A percentile compares a stretch with the other conserved stretches of the same genome.
These are phyloP conservation scores for Mnemiopsis leidyi DNA, from an alignment of 37 sponge, comb jelly and placozoan genomes.

Conservation along the genomic window DNA sequence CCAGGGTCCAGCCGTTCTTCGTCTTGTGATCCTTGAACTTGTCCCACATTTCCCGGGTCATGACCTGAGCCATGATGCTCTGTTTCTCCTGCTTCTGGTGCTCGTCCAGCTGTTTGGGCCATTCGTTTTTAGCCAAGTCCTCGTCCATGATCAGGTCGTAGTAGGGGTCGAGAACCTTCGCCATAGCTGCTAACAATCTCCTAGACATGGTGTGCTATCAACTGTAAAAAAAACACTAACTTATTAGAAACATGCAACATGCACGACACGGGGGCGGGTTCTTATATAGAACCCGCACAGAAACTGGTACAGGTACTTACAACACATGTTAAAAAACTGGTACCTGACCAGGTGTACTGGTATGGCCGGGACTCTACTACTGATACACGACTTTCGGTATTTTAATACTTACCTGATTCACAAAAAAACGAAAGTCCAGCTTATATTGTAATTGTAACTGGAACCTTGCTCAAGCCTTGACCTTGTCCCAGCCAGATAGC, in stretches of 20 bases:
- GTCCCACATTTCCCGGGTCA: constrained; percentile 72
- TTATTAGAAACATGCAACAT: background rate
- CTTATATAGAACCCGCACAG: too few species aligned
- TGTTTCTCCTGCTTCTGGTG: constrained; percentile 54
- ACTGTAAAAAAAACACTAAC: background rate
- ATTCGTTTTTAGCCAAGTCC: constrained; percentile 68
- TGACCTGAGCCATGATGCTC: constrained; percentile 68
- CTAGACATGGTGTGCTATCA: background rate
- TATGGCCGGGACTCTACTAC: too few species aligned
- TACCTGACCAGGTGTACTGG: too few species aligned
- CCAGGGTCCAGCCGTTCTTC: constrained; percentile 71
- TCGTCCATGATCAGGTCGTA: constrained; percentile 76
- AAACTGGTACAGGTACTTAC: too few species aligned
- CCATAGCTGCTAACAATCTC: constrained; percentile 31
- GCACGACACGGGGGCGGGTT: background rate
- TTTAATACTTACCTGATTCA: too few species aligned
- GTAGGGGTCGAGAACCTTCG: constrained; percentile 67
- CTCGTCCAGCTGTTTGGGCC: constrained; percentile 67
- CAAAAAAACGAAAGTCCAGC: too few species aligned
- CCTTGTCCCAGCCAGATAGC: too few species aligned
- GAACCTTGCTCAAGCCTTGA: too few species aligned
- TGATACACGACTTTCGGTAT: too few species aligned
- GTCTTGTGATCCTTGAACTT: constrained; percentile 68
- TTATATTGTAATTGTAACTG: too few species aligned
- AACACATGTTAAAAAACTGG: too few species aligned